Conservation (phyloP, 2,113 vertebrate species). For the Struthio camelus region DNA sequence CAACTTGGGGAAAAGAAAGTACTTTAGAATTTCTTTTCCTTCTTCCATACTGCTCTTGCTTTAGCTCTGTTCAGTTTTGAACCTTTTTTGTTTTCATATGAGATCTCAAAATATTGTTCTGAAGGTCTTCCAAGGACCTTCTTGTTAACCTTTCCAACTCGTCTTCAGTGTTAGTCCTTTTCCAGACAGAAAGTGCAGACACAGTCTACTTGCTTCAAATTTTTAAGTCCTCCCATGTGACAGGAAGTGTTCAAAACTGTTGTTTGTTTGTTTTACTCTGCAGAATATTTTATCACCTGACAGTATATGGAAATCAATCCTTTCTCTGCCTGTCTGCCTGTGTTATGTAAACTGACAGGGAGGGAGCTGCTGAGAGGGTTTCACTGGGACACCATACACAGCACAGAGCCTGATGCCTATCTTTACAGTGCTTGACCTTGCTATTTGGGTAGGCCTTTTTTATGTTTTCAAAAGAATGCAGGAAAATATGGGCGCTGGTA, state of each 20-base stretch:
- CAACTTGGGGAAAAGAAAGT: not conserved
- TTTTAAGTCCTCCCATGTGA: not conserved
- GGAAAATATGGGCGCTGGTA: not conserved
- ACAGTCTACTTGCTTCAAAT: not conserved
- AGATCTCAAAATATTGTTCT: not conserved
- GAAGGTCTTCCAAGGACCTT: not conserved
- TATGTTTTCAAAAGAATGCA: not conserved
- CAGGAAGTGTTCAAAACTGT: not conserved
- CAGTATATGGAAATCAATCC: not conserved
- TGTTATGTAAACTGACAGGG: not conserved
- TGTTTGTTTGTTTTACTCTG: not conserved
- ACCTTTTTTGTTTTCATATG: not conserved
- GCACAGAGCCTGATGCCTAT: not conserved
- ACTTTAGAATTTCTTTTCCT: not conserved
- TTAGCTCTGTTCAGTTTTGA: not conserved
- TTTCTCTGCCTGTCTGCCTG: not conserved
- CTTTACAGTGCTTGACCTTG: not conserved
- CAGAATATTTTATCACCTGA: not conserved
- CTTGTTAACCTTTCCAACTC: not conserved
- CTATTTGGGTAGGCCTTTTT: not conserved
- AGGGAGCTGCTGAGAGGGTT: not conserved
- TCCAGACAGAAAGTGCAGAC: not conserved
- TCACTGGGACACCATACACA: not conserved
- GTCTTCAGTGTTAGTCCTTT: not conserved
- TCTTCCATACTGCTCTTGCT: not conserved